Conservation (phyloP, 1,140 invertebrate genomes). For the Heliothis virescens region DNA sequence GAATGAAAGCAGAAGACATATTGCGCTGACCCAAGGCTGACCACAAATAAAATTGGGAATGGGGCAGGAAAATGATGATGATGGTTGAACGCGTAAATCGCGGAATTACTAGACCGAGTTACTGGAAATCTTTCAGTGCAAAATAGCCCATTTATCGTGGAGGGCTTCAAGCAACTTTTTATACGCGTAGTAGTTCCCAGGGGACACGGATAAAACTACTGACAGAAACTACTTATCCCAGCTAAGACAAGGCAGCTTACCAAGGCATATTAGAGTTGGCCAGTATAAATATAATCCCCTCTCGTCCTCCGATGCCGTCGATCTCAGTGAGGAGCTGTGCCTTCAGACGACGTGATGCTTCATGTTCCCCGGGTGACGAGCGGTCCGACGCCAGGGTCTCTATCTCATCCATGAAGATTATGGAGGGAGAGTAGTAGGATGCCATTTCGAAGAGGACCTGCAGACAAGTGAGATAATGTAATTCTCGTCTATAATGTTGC, state of each 20-base stretch:
- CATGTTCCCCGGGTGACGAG: constrained; percentile 92
- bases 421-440: constrained; percentile 95
- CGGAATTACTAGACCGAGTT: too few relatives aligned
- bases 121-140: too few relatives aligned
- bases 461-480: too few relatives aligned
- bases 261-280: constrained; percentile 97
- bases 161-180: background rate
- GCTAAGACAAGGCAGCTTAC: constrained; percentile 78
- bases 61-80: too few relatives aligned
- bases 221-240: too few relatives aligned
- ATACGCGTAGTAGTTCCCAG: too few relatives aligned
- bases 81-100: too few relatives aligned
- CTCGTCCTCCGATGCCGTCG: constrained; percentile 90
- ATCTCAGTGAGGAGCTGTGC: constrained; percentile 97
- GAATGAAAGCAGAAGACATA: too few relatives aligned
- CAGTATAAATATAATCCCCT: constrained; percentile 92
- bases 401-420: constrained; percentile 98
- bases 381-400: constrained; percentile 94
- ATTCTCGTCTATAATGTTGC: too few relatives aligned
- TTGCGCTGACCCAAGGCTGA: too few relatives aligned
- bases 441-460: constrained; percentile 96
- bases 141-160: background rate
- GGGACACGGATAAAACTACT: too few relatives aligned
- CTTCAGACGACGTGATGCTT: constrained; percentile 96
- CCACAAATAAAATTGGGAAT: too few relatives aligned